Conservation (phyloP, 1,140 invertebrate genomes). For the Drosophila fuyamai region DNA sequence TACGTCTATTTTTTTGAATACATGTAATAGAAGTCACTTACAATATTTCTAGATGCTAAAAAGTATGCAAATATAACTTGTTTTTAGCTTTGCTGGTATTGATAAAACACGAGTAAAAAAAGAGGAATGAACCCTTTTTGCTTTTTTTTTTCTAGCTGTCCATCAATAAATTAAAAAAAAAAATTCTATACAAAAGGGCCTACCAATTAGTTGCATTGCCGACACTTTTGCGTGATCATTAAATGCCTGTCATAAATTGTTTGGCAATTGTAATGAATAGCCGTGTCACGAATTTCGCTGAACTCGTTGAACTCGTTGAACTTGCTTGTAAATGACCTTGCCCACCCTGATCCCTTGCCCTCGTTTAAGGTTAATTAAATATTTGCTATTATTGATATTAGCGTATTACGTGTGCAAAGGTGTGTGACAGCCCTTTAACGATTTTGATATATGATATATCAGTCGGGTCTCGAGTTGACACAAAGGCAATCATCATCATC, state of each 20-base stretch:
- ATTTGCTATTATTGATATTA: slow-evolving; percentile 71
- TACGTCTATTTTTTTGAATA: no score
- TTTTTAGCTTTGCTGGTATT: no score
- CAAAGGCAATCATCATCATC: slow-evolving; percentile 37
- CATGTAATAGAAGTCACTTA: no score
- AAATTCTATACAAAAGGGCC: neutral
- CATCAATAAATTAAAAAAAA: slow-evolving; percentile 9
- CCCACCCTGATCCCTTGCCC: neutral
- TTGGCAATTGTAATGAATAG: slow-evolving; percentile 50
- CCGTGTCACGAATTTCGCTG: slow-evolving; percentile 18
- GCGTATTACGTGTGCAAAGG: slow-evolving; percentile 57
- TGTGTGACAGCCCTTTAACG: slow-evolving; percentile 57
- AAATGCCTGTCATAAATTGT: slow-evolving; percentile 40
- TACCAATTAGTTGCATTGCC: neutral
- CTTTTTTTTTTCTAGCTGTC: neutral
- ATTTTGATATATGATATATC: slow-evolving; percentile 63
- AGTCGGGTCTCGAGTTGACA: slow-evolving; percentile 12
- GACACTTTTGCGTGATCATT: slow-evolving; percentile 12
- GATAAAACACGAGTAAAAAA: no score
- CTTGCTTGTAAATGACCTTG: slow-evolving; percentile 48
- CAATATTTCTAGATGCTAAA: no score
- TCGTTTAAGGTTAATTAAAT: slow-evolving; percentile 77
- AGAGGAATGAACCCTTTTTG: no score
- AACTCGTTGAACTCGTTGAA: slow-evolving; percentile 21
- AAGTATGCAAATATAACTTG: no score